Evolutionary conservation across 2,888 invertebrate species (phyloP).

Genomic region (Pilophorus perplexus): DNA sequence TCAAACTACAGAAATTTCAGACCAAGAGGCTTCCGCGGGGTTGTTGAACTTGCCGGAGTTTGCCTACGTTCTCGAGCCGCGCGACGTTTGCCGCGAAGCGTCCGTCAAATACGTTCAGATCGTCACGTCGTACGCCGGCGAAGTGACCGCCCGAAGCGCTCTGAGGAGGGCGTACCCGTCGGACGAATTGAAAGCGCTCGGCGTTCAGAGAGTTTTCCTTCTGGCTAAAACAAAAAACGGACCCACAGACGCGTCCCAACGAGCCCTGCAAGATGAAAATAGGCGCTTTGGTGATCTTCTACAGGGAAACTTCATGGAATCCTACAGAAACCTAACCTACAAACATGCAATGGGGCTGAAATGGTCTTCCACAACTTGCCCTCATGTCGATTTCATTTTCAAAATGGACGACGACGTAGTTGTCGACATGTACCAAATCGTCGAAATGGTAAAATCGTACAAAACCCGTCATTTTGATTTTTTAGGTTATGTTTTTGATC

Average conservation of each 20-base stretch:
- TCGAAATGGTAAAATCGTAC: constrained; percentile 52
- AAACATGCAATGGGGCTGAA: constrained; percentile 79
- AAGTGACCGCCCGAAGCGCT: constrained; percentile 66
- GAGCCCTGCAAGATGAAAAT: constrained; percentile 62
- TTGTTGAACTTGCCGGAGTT: constrained; percentile 35
- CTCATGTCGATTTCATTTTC: constrained; percentile 62
- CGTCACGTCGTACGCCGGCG: constrained; percentile 74
- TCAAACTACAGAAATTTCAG: too few species aligned
- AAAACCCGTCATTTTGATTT: constrained; percentile 52
- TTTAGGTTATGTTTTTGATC: constrained; percentile 66
- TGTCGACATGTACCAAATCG: constrained; percentile 63
- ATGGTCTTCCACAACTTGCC: constrained; percentile 64
- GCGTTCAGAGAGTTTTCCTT: constrained; percentile 66
- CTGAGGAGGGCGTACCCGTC: constrained; percentile 66
- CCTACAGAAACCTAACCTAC: constrained; percentile 75
- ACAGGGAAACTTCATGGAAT: constrained; percentile 74
- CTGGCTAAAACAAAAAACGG: constrained; percentile 60
- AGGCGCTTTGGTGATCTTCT: constrained; percentile 65
- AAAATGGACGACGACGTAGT: constrained; percentile 83
- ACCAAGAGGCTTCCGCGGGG: neutral
- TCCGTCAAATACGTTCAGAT: constrained; percentile 52
- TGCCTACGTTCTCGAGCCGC: constrained; percentile 17
- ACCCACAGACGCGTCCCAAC: constrained; percentile 55
- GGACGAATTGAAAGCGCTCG: constrained; percentile 59
- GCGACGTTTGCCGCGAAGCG: constrained; percentile 8